Conservation (phyloP, 2,113 vertebrate species). For the Psophia crepitans region DNA sequence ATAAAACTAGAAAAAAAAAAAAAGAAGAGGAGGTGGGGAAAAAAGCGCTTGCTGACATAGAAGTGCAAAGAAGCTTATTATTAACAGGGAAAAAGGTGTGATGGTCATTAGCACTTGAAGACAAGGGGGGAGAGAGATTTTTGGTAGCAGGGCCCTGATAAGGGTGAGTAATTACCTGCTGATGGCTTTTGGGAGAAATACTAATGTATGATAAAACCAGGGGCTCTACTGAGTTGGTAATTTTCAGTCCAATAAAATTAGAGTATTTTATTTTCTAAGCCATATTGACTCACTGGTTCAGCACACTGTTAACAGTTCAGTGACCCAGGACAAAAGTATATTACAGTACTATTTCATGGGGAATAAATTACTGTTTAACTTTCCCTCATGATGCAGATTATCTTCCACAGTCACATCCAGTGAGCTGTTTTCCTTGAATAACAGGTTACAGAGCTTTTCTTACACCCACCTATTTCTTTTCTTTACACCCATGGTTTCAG, state of each 20-base stretch:
- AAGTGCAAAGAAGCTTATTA: background rate
- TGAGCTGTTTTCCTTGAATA: background rate
- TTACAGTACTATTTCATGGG: background rate
- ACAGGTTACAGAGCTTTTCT: background rate
- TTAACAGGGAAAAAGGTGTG: background rate
- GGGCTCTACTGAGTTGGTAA: background rate
- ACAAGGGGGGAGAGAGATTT: background rate
- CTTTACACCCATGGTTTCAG: background rate
- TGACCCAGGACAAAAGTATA: background rate
- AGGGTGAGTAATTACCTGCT: background rate
- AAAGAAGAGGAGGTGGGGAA: rapidly evolving
- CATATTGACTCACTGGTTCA: background rate
- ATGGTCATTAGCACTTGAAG: background rate
- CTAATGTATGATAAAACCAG: background rate
- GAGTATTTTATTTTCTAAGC: background rate
- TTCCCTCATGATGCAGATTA: background rate
- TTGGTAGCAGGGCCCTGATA: background rate
- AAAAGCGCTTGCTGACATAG: background rate
- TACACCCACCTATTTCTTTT: background rate
- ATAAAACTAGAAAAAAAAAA: background rate
- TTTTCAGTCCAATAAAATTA: background rate
- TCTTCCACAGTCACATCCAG: background rate
- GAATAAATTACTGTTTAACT: background rate
- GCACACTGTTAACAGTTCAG: background rate
- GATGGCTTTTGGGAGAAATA: background rate